Base-by-base conservation (phyloP, 2,888 invertebrate species). In the Rhingia campestris region DNA sequence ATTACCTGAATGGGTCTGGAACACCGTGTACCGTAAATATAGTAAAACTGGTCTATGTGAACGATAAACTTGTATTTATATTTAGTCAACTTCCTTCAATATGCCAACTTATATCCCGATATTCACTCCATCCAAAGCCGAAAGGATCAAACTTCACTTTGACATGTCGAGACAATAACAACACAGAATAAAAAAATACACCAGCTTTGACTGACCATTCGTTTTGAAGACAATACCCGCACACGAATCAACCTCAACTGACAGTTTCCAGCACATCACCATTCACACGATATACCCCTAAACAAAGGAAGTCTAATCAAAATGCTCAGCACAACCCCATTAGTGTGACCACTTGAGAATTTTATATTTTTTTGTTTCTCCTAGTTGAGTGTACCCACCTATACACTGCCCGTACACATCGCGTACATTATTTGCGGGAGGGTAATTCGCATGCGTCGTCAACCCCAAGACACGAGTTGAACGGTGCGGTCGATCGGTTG, bases 231-330 rank as follows among this genome's bases (percentile, higher is more conserved):
- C 63, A 67, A 72, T 72, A 54, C 49, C 45, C 69, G 45, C 51
- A 69, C 73, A 77, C 77, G 73, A 63, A 69, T 59, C 73, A 58
- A 56, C 58, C 30, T 9, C 73, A 73, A 82, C 82, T 84, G 75
- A 61, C 22, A 61, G 33, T 37, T 70, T 70, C 59, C 41, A 51
- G 59, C 79, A 37, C 58, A 58, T 64, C 53, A 70, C 80, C 66
- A 70, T 80, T 84, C 79, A 77, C 79, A 74, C 82, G 69, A 69
- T 63, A 32, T 49, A 74, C 66, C 80, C 80, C 79, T 64, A 66
- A 75, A 66, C 79, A 84, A 84, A 80, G 84, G 84, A 84, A 84
- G 74, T 84, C 75, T 84, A 84, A 84, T 84, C 84, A 84, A 84
- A 80, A 59, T 64, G 70, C 74, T 64, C 74, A 84, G 74, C 82